A percentile compares a stretch with the other conserved stretches of the same genome.
Evolutionary conservation across 2,797 vertebrate genomes (phyloP).

Genomic region (Diglossa cyanea): DNA sequence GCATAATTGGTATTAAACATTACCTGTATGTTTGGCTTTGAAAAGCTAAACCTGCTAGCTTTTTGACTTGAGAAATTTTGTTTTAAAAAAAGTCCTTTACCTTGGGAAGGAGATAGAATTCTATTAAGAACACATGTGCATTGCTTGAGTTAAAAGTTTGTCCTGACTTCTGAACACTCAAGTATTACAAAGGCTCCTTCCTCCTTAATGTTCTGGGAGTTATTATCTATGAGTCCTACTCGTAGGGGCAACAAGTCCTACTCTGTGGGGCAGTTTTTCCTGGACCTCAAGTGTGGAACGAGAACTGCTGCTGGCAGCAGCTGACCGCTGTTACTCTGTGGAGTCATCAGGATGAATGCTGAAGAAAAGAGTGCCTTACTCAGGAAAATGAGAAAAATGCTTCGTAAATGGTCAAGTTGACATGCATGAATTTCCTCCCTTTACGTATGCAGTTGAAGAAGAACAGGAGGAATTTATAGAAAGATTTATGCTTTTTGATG

Average conservation of each 20-base stretch:
- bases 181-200: not conserved
- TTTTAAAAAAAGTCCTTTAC: not conserved
- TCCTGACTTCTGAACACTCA: not conserved
- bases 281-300: rapidly evolving
- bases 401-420: not conserved
- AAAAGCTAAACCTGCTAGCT: not conserved
- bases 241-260: not conserved
- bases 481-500: not conserved
- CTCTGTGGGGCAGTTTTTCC: not conserved
- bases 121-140: not conserved
- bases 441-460: not conserved
- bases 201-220: not conserved
- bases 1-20: not conserved
- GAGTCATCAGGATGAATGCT: not conserved
- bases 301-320: not conserved
- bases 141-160: not conserved
- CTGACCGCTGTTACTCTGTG: not conserved
- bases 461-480: not conserved
- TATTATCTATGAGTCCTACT: not conserved
- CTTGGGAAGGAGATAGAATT: not conserved
- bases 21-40: not conserved
- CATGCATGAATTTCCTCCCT: not conserved
- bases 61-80: not conserved
- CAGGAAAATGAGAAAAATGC: not conserved
- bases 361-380: not conserved